phyloP scores from a whole-genome alignment of 1,140 invertebrate species.

The Drosophila repletoides region DNA sequence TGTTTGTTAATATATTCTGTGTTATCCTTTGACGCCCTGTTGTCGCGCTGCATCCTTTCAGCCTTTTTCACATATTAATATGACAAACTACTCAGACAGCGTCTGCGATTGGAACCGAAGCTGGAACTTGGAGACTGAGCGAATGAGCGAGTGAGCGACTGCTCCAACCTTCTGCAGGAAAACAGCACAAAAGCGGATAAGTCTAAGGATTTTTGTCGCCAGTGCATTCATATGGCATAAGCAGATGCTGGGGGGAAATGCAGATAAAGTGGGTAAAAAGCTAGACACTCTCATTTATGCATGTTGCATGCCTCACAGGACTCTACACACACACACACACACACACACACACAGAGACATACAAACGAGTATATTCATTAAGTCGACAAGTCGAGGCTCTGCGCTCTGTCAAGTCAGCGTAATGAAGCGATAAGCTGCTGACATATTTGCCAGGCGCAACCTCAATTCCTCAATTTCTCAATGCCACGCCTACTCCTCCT shows the following conservation, averaged over 20 bases:
- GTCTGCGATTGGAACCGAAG: not conserved
- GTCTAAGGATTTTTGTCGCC: conserved; percentile 40
- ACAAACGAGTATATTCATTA: no score
- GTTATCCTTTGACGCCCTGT: conserved; percentile 57
- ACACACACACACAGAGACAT: no score
- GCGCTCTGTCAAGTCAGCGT: conserved; percentile 60
- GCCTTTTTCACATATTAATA: conserved; percentile 62
- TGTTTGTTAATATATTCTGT: conserved; percentile 38
- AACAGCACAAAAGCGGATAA: conserved; percentile 46
- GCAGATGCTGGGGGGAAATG: not conserved
- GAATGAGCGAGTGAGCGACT: no score
- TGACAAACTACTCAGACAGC: conserved; percentile 67
- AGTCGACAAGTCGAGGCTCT: no score
- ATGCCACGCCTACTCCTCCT: not conserved
- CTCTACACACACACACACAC: conserved; percentile 58
- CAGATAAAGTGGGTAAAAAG: not conserved
- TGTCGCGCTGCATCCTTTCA: conserved; percentile 31
- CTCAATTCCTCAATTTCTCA: conserved; percentile 43
- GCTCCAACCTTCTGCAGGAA: conserved; percentile 12
- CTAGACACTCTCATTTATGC: conserved; percentile 55
- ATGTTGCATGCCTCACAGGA: conserved; percentile 40
- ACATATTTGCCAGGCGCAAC: conserved; percentile 70
- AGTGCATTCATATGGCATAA: no score
- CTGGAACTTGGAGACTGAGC: no score
- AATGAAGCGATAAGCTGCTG: conserved; percentile 73